A percentile compares a stretch with the other conserved stretches of the same genome.
phyloP scores from a whole-genome alignment of 92 coral and sea anemone genomes.

The Parazoanthus swiftii region DNA sequence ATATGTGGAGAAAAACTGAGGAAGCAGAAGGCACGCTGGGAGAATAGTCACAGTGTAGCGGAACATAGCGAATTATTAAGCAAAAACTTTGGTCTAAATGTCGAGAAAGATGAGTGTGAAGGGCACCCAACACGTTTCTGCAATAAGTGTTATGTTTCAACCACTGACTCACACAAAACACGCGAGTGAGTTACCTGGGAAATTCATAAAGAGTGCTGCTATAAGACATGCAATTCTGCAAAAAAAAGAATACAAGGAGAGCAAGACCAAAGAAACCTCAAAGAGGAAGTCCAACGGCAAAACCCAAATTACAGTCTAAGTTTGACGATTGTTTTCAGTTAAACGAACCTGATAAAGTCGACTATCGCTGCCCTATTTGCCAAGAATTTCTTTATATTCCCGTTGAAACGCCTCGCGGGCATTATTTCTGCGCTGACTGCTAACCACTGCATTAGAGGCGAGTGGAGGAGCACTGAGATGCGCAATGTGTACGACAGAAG shows the following conservation, averaged over 20 bases:
- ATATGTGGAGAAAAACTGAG: constrained; percentile 21
- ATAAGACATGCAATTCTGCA: constrained; percentile 15
- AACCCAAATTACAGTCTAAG: constrained; percentile 1
- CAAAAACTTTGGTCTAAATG: constrained; percentile 6
- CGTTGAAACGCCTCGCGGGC: constrained; percentile 13
- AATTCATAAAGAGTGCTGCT: constrained; percentile 4
- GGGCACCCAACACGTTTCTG: constrained; percentile 17
- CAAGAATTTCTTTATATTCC: constrained; percentile 5
- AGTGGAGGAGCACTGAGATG: constrained; percentile 8
- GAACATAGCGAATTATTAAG: background rate
- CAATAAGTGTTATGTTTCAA: constrained; percentile 6
- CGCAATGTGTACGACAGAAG: constrained; percentile 12
- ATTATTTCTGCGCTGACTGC: constrained; percentile 3
- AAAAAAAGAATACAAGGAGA: constrained; percentile 3
- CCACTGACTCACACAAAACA: constrained; percentile 4
- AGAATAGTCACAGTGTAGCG: constrained; percentile 13
- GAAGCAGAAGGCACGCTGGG: constrained; percentile 20
- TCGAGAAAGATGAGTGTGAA: constrained; percentile 4
- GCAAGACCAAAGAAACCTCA: background rate
- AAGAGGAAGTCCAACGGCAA: constrained; percentile 6
- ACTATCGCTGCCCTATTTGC: constrained; percentile 21
- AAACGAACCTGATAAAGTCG: constrained; percentile 13
- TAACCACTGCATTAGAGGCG: constrained; percentile 1
- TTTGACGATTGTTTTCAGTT: constrained; percentile 3
- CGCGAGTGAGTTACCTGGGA: constrained; percentile 9